Conservation (phyloP, 2,797 vertebrate species). For the Alcedo quadribrachys region DNA sequence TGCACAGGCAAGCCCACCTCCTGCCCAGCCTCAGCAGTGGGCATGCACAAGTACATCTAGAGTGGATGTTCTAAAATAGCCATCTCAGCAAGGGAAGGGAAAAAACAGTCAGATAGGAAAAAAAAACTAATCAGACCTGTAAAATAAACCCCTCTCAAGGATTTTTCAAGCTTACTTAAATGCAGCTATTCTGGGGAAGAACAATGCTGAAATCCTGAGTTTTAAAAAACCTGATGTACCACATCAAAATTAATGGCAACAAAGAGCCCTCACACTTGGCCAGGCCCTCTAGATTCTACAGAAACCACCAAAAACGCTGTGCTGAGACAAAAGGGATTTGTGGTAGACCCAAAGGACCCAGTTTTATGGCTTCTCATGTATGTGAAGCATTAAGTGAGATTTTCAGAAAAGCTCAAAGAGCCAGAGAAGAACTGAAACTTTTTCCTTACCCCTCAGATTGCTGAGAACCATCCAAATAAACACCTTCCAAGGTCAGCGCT, state of each 20-base stretch:
- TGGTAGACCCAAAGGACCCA: neutral
- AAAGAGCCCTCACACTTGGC: neutral
- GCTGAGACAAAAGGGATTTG: neutral
- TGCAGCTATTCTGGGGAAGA: neutral
- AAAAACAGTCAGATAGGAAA: neutral
- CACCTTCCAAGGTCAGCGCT: neutral
- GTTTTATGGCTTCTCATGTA: neutral
- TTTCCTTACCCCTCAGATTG: neutral
- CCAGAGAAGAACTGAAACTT: neutral
- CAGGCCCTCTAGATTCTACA: neutral
- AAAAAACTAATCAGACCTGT: neutral
- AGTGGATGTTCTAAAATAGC: rapidly evolving
- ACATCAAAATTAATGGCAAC: neutral
- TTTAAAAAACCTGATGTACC: neutral
- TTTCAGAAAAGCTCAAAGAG: neutral
- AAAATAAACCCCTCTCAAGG: neutral
- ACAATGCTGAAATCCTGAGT: neutral
- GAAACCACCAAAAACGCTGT: neutral
- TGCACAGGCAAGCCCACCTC: neutral
- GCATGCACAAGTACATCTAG: rapidly evolving
- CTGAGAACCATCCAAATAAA: neutral
- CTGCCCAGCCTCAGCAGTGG: neutral
- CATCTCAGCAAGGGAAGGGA: neutral
- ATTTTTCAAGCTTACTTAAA: neutral
- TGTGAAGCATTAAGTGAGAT: neutral